Evolutionary conservation across 2,888 invertebrate genomes (phyloP).

Genomic region (Tinea pellionella): DNA sequence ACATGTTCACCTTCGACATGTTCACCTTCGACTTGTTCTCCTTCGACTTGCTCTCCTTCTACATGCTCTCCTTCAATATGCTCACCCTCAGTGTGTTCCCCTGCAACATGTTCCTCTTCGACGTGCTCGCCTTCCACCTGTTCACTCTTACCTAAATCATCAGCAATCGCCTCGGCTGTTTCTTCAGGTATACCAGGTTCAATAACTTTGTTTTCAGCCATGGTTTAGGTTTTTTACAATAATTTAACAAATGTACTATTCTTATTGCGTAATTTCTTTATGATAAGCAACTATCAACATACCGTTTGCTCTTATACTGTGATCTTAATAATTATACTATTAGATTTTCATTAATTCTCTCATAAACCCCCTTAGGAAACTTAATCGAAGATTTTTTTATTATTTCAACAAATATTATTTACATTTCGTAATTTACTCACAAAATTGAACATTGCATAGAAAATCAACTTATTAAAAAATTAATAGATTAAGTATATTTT

Average conservation of each 20-base stretch:
- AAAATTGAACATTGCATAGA: slow-evolving; percentile 38
- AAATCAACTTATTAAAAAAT: slow-evolving; percentile 19
- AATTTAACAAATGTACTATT: slow-evolving; percentile 9
- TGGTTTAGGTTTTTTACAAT: slow-evolving; percentile 16
- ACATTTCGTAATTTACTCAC: slow-evolving; percentile 36
- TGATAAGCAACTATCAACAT: slow-evolving; percentile 41
- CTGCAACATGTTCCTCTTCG: not conserved
- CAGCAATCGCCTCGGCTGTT: slow-evolving; percentile 13
- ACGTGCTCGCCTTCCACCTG: slow-evolving; percentile 24
- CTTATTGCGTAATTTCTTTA: slow-evolving; percentile 23
- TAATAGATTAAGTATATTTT: slow-evolving; percentile 14
- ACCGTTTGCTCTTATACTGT: slow-evolving; percentile 37
- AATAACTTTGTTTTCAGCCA: slow-evolving; percentile 22
- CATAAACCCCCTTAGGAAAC: slow-evolving; percentile 43
- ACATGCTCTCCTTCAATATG: slow-evolving; percentile 22
- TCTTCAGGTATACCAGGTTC: slow-evolving; percentile 20
- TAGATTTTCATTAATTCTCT: slow-evolving; percentile 48
- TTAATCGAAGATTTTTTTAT: slow-evolving; percentile 40
- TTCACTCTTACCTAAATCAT: not conserved
- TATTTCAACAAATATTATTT: slow-evolving; percentile 37
- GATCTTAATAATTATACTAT: slow-evolving; percentile 36
- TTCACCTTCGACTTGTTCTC: slow-evolving; percentile 16
- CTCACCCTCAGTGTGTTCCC: slow-evolving; percentile 18
- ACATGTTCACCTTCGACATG: slow-evolving; percentile 22
- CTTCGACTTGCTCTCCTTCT: slow-evolving; percentile 19